Evolutionary conservation across 2,113 vertebrate species (phyloP).

Genomic region (Siniperca chuatsi): DNA sequence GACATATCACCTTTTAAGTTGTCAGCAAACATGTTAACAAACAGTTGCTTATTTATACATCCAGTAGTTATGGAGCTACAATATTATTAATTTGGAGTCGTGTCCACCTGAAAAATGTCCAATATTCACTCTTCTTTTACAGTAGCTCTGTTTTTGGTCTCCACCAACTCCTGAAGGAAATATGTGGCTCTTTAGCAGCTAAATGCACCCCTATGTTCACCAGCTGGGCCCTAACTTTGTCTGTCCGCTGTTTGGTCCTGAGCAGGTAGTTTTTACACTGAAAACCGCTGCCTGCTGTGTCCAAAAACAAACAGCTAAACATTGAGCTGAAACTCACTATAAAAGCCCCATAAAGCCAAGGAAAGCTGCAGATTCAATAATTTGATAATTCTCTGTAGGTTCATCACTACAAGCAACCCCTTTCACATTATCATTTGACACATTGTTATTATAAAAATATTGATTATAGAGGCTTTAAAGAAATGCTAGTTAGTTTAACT

Average conservation of each 20-base stretch:
- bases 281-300: not conserved
- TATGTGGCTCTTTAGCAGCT: not conserved
- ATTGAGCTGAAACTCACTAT: not conserved
- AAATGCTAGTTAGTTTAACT: not conserved
- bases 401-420: not conserved
- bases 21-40: not conserved
- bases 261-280: not conserved
- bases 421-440: not conserved
- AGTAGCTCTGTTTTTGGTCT: not conserved
- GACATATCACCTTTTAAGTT: not conserved
- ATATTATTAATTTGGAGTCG: not conserved
- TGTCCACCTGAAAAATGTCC: not conserved
- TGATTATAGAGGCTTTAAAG: not conserved
- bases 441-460: not conserved
- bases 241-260: too few relatives aligned
- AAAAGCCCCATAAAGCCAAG: not conserved
- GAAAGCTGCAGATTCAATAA: not conserved
- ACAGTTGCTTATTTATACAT: not conserved
- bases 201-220: not conserved
- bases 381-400: not conserved
- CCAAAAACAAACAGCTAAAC: not conserved
- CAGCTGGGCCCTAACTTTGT: too few relatives aligned
- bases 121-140: not conserved
- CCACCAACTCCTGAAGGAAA: not conserved
- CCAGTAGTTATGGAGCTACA: not conserved